These are phyloP conservation scores for Enteromius afrohamiltoni DNA, from an alignment of 2,797 vertebrate species.

Conservation along the genomic window DNA sequence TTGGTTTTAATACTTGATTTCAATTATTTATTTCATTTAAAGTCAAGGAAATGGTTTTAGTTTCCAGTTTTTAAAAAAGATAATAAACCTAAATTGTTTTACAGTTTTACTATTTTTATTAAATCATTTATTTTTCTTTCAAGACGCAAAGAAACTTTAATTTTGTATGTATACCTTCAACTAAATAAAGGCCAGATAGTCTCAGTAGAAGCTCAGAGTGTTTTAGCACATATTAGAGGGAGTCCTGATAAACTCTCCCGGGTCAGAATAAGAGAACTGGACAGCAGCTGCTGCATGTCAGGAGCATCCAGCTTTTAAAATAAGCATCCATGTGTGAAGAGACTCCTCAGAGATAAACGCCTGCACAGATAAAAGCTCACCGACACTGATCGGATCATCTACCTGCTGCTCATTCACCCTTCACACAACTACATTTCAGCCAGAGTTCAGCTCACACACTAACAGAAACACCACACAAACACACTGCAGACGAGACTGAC, in stretches of 20 bases:
- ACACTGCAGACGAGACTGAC: background rate
- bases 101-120: too few species aligned
- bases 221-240: slow-evolving; percentile 31
- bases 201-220: background rate
- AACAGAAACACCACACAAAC: background rate
- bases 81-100: too few species aligned
- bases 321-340: slow-evolving; percentile 67
- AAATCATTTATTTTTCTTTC: too few species aligned
- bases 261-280: slow-evolving; percentile 41
- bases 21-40: background rate
- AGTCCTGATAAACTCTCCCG: slow-evolving; percentile 35
- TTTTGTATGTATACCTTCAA: background rate
- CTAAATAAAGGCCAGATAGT: background rate
- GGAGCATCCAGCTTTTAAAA: slow-evolving; percentile 61
- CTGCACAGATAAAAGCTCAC: slow-evolving; percentile 73
- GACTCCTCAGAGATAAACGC: slow-evolving; percentile 63
- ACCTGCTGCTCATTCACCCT: slow-evolving; percentile 4
- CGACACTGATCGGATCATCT: slow-evolving; percentile 63
- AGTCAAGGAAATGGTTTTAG: background rate
- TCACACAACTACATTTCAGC: background rate
- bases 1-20: background rate
- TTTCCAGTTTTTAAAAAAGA: too few species aligned
- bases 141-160: background rate
- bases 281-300: slow-evolving; percentile 39
- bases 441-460: background rate